Evolutionary conservation across 2,888 invertebrate genomes (phyloP).

Genomic region (Pachydiplax longipennis): DNA sequence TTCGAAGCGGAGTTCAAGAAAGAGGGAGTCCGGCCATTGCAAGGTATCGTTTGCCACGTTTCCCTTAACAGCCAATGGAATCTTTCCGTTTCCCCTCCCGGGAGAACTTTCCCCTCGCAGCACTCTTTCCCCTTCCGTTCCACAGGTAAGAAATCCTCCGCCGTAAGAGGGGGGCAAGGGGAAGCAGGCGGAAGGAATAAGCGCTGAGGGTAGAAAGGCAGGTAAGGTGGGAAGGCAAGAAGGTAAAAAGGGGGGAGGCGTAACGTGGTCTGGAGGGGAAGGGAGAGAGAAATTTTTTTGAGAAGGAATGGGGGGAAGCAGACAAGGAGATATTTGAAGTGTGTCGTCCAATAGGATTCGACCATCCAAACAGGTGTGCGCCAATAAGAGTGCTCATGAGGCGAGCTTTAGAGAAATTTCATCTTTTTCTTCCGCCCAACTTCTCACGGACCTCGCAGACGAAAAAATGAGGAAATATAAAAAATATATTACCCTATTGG

Average conservation of each 20-base stretch:
- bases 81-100: conserved; percentile 17
- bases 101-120: background rate
- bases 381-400: conserved; percentile 16
- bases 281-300: background rate
- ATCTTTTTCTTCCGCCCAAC: background rate
- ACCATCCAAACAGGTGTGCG: conserved; percentile 37
- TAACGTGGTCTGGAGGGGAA: background rate
- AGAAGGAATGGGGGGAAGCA: background rate
- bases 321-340: conserved; percentile 29
- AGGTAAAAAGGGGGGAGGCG: background rate
- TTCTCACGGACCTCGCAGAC: no score
- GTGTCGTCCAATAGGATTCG: conserved; percentile 41
- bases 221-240: background rate
- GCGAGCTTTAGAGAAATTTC: background rate
- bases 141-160: conserved; percentile 40
- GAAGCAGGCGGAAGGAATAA: background rate
- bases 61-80: conserved; percentile 22
- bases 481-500: background rate
- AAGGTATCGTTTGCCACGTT: conserved; percentile 41
- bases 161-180: background rate
- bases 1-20: conserved; percentile 7
- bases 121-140: conserved; percentile 3
- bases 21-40: conserved; percentile 30
- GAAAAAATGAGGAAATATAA: background rate
- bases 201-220: background rate